These are phyloP conservation scores for Cenopis cana DNA, from an alignment of 2,888 invertebrate species.

Conservation along the genomic window DNA sequence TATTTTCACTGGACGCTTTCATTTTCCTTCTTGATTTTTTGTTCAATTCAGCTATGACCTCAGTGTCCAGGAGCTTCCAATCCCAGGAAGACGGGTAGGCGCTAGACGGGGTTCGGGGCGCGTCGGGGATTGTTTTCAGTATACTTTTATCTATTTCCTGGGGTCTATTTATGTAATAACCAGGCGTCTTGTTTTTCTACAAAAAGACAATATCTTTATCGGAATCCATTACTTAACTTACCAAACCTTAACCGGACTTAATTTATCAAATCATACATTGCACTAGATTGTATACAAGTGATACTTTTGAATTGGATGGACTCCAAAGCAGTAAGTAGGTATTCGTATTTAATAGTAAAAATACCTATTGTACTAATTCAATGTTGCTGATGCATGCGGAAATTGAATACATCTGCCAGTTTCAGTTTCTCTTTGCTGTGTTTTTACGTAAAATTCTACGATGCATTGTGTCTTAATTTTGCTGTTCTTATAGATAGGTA, in stretches of 20 bases:
- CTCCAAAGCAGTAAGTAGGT: not conserved
- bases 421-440: no score
- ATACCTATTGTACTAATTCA: no score
- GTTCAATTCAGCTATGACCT: conserved; percentile 73
- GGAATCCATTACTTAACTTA: not conserved
- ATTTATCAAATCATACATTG: not conserved
- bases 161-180: conserved; percentile 90
- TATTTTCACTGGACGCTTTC: conserved; percentile 75
- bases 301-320: not conserved
- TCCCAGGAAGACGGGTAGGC: conserved; percentile 89
- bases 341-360: not conserved
- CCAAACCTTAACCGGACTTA: no score
- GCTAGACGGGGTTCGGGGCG: conserved; percentile 91
- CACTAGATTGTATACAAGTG: not conserved
- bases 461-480: no score
- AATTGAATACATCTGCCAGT: not conserved
- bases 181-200: conserved; percentile 93
- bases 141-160: conserved; percentile 91
- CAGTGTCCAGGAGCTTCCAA: conserved; percentile 87
- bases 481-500: no score
- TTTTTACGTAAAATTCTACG: no score
- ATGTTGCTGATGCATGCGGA: not conserved
- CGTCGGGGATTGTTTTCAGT: conserved; percentile 90
- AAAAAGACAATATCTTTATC: conserved; percentile 52
- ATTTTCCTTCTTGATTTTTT: conserved; percentile 75